Evolutionary conservation across 2,797 vertebrate genomes (phyloP).

Genomic region (Cyclopterus lumpus): DNA sequence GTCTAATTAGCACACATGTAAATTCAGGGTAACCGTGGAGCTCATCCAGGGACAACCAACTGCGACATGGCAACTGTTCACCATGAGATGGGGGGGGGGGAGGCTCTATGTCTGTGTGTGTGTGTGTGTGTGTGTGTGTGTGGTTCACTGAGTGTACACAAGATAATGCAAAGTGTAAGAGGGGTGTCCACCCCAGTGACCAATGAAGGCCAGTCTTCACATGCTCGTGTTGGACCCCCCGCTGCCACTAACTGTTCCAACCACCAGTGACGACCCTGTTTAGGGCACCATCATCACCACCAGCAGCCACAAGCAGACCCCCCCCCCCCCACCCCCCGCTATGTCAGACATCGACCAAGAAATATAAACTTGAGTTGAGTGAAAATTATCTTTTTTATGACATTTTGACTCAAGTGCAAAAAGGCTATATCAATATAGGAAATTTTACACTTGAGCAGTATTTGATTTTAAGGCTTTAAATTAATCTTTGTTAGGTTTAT

Average conservation of each 20-base stretch:
- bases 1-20: slow-evolving; percentile 99
- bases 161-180: slow-evolving; percentile 46
- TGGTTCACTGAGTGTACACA: slow-evolving; percentile 39
- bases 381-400: background rate
- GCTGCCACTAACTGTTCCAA: slow-evolving; percentile 32
- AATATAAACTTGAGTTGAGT: background rate
- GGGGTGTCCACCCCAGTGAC: slow-evolving; percentile 54
- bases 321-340: slow-evolving; percentile 83
- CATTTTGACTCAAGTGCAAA: background rate
- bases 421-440: background rate
- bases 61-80: slow-evolving; percentile 64
- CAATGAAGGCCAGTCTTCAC: slow-evolving; percentile 36
- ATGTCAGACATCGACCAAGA: slow-evolving; percentile 54
- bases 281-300: slow-evolving; percentile 11
- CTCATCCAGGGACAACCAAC: slow-evolving; percentile 72
- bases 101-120: background rate
- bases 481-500: background rate
- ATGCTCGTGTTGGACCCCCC: slow-evolving; percentile 1
- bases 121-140: slow-evolving; percentile 11
- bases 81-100: slow-evolving; percentile 2
- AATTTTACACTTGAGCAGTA: background rate
- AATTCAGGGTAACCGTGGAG: slow-evolving; percentile 84
- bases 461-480: background rate
- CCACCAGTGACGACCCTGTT: slow-evolving; percentile 14
- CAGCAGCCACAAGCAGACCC: slow-evolving; percentile 83